A percentile compares a stretch with the other conserved stretches of the same genome.
Conservation (phyloP, 2,113 vertebrate species). For the Saccopteryx bilineata region DNA sequence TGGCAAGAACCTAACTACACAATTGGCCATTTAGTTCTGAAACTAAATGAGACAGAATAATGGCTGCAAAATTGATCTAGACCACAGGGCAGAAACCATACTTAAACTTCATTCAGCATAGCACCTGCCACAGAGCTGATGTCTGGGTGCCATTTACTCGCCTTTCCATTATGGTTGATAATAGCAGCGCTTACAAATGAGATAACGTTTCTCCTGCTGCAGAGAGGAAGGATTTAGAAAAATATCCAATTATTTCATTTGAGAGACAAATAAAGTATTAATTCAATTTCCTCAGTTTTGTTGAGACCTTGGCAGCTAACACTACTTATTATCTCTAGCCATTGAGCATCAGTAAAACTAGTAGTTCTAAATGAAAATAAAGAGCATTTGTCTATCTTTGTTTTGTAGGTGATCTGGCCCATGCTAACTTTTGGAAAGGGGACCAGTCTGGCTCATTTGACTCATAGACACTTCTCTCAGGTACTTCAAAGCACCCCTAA, state of each 20-base stretch:
- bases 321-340: constrained; percentile 52
- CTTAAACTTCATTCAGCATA: constrained; percentile 73
- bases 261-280: constrained; percentile 67
- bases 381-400: constrained; percentile 28
- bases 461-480: neutral
- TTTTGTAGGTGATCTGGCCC: constrained; percentile 28
- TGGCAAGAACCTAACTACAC: constrained; percentile 67
- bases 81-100: constrained; percentile 71
- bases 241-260: constrained; percentile 71
- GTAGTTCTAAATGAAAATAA: constrained; percentile 26
- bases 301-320: constrained; percentile 20
- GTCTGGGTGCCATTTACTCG: constrained; percentile 64
- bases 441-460: neutral
- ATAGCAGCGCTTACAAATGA: constrained; percentile 61
- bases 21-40: constrained; percentile 80
- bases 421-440: neutral
- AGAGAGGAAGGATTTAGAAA: constrained; percentile 69
- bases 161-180: constrained; percentile 63
- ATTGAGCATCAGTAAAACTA: neutral
- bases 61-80: constrained; percentile 76
- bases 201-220: constrained; percentile 58
- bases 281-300: constrained; percentile 62
- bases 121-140: constrained; percentile 65
- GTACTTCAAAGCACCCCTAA: neutral
- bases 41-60: constrained; percentile 76